Percentiles rank a stretch among this genome's conserved stretches.
phyloP scores from a whole-genome alignment of 2,113 vertebrate genomes.

The Mesoclemmys tuberculata region DNA sequence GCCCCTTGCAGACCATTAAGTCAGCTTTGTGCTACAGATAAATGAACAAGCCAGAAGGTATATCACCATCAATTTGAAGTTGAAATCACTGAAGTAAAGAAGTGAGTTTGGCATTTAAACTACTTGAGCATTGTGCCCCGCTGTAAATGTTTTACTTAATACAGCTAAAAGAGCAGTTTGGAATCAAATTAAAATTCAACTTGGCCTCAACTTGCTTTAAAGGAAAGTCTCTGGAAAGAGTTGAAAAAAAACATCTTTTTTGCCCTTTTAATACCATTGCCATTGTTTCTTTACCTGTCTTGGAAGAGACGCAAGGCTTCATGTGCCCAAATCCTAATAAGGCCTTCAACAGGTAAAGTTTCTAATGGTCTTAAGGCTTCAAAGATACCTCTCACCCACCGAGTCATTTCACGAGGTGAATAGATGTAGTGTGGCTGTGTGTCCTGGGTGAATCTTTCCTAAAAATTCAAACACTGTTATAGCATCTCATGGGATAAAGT shows the following conservation, averaged over 20 bases:
- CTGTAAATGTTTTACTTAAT: background rate
- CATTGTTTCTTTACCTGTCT: constrained; percentile 84
- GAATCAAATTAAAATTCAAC: background rate
- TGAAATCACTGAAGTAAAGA: background rate
- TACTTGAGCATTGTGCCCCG: background rate
- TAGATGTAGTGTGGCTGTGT: constrained; percentile 99
- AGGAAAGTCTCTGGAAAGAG: background rate
- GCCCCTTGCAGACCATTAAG: background rate
- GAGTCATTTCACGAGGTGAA: constrained; percentile 98
- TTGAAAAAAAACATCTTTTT: background rate
- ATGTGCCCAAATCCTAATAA: constrained; percentile 99
- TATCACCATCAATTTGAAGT: background rate
- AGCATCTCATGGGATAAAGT: background rate
- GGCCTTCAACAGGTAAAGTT: constrained; percentile 95
- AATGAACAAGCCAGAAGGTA: background rate
- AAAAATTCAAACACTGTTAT: background rate
- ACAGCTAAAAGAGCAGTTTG: background rate
- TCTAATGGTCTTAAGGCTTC: constrained; percentile 96
- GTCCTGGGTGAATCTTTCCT: constrained; percentile 99
- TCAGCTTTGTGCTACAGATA: background rate
- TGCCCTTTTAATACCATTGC: background rate
- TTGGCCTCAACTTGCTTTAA: background rate
- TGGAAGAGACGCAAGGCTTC: constrained; percentile 98
- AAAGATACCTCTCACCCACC: constrained; percentile 97
- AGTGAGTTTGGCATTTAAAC: background rate